Evolutionary conservation across 2,113 vertebrate species (phyloP), one percentile per base, ranked within the genome.

Genomic region (Lampris megalopsis): DNA sequence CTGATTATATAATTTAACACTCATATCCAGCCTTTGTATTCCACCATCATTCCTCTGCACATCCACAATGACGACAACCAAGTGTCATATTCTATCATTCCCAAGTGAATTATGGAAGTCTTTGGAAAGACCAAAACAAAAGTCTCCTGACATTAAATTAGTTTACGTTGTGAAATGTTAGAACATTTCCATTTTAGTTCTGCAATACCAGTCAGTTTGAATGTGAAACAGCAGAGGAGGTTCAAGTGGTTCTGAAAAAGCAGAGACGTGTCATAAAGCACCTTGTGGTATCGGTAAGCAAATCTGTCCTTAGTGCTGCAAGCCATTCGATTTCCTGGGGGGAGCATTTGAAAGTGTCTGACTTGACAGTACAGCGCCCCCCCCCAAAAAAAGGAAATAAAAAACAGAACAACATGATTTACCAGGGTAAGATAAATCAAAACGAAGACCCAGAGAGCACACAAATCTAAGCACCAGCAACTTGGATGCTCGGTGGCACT

Each of bases 41-140:
- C 81, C 2, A 59, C 79, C 60, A 67, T 79, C 77, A 79, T 75
- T 42, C 53, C 76, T 58, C 60, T 75, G 62, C 73, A 82, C 63
- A 70, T 73, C 10, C 38, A 10, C 69, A 69, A 73, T 6, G 6
- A 80, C 83, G 77, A 82, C 79, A 79, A 71, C 80, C 62, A 77
- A 1, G 74, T 68, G 63, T 73, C 75, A 24, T 24, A 24, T 24
- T 24, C 73, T 78, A 82, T 73, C 69, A 65, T 63, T 76, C 38
- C 13, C 1, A 4, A 24, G 38, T 35, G 50, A 75, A 50, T 47
- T 49, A 49, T 2, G 37, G 4, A 52, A 52, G 59, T 42, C 67
- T 60, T 48, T 73, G 38, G 47, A 67, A 72, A 73, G 78, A 42
- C 58, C 69, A 2, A 56, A 73, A 77, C 49, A 3, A 48, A 61